Conservation (phyloP, 2,113 vertebrate genomes). For the Chamaetylas fuelleborni region DNA sequence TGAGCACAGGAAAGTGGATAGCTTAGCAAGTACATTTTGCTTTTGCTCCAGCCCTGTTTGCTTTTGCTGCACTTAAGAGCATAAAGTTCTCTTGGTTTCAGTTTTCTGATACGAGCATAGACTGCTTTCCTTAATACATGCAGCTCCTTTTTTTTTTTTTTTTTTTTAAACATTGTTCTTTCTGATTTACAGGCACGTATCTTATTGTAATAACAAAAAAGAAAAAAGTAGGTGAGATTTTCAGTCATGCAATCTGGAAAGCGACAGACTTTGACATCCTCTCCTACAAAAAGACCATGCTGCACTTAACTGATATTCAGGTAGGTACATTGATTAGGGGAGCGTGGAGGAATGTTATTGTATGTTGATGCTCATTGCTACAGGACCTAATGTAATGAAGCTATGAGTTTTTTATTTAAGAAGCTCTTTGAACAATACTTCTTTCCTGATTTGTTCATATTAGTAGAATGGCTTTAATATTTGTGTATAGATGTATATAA, state of each 20-base stretch:
- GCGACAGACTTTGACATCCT: constrained; percentile 91
- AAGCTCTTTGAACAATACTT: not conserved
- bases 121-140: not conserved
- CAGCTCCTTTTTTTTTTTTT: not conserved
- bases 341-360: not conserved
- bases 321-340: constrained; percentile 51
- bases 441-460: not conserved
- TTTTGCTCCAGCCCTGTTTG: not conserved
- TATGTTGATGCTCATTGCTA: not conserved
- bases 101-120: not conserved
- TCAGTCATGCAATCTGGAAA: constrained; percentile 91
- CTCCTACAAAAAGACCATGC: constrained; percentile 94
- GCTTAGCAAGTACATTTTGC: not conserved
- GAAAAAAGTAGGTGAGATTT: constrained; percentile 90
- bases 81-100: not conserved
- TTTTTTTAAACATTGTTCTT: not conserved
- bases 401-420: not conserved
- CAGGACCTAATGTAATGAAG: not conserved
- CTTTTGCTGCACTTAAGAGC: not conserved
- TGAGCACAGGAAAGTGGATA: not conserved
- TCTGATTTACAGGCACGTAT: constrained; percentile 83
- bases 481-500: not conserved
- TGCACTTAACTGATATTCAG: constrained; percentile 96
- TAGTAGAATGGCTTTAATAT: not conserved
- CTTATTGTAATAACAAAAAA: constrained; percentile 94